Evolutionary conservation across 2,797 vertebrate genomes (phyloP).

Genomic region (Smutsia temminckii): DNA sequence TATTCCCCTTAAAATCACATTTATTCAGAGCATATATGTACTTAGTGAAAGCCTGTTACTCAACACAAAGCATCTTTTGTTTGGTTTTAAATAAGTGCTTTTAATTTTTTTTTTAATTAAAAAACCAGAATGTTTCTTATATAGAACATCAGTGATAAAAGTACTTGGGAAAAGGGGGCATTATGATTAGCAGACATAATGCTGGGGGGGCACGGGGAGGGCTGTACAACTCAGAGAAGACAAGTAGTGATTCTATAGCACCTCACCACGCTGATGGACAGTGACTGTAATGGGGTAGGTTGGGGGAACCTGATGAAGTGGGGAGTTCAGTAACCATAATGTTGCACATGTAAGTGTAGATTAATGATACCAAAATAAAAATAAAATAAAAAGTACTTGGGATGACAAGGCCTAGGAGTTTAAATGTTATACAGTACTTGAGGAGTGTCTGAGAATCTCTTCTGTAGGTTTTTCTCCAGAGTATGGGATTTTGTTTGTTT

Average conservation of each 20-base stretch:
- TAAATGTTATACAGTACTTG: constrained; percentile 78
- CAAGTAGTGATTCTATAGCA: no score
- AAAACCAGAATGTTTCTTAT: constrained; percentile 78
- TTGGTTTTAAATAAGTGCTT: constrained; percentile 58
- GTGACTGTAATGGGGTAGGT: no score
- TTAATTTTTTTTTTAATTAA: constrained; percentile 58
- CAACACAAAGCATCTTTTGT: constrained; percentile 46
- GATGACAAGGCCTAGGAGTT: constrained; percentile 73
- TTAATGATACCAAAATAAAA: neutral
- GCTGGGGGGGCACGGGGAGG: no score
- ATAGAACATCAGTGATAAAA: constrained; percentile 71
- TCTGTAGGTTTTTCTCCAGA: constrained; percentile 70
- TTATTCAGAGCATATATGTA: constrained; percentile 45
- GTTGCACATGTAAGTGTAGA: no score
- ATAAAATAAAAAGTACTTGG: constrained; percentile 36
- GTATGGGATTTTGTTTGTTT: constrained; percentile 68
- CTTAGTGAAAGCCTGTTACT: constrained; percentile 53
- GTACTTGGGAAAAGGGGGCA: neutral
- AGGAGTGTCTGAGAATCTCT: constrained; percentile 81
- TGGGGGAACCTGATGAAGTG: no score
- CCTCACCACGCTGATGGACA: no score
- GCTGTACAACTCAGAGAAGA: no score
- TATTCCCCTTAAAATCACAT: constrained; percentile 1
- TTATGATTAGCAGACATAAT: no score
- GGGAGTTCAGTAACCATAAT: no score